Percentiles rank a stretch among this genome's conserved stretches.
These are phyloP conservation scores for Gallinago solitaria DNA, from an alignment of 2,797 vertebrate species.

Conservation along the genomic window DNA sequence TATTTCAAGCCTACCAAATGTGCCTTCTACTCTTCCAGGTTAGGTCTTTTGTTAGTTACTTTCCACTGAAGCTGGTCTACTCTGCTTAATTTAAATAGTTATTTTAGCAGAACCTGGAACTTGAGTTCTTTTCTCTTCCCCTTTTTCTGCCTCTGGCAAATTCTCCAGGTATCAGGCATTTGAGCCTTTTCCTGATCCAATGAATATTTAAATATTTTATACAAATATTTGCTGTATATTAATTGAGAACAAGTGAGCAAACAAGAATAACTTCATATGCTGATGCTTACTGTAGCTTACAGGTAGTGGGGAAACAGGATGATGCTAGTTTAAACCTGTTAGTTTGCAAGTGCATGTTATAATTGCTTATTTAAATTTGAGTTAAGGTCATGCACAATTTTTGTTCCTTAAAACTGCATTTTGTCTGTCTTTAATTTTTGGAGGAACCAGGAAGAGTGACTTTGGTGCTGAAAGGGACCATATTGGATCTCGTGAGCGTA, in stretches of 20 bases:
- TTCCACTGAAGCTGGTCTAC: not conserved
- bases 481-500: not conserved
- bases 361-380: not conserved
- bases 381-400: not conserved
- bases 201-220: slow-evolving; percentile 56
- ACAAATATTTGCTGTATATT: slow-evolving; percentile 46
- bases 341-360: not conserved
- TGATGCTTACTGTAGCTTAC: not conserved
- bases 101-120: not conserved
- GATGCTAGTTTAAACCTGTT: not conserved
- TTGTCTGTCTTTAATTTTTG: not conserved
- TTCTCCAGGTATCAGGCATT: not conserved
- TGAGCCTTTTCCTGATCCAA: slow-evolving; percentile 4
- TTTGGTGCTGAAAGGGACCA: not conserved
- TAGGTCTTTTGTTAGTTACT: not conserved
- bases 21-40: not conserved
- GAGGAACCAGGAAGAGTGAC: not conserved
- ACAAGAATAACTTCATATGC: slow-evolving; percentile 33
- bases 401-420: not conserved
- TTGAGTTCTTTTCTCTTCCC: not conserved
- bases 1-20: not conserved
- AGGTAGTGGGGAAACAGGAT: not conserved
- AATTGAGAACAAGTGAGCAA: slow-evolving; percentile 49
- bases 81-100: not conserved
- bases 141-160: slow-evolving; percentile 1